Evolutionary conservation across 2,888 invertebrate genomes (phyloP).

Genomic region (Phaonia tiefii): DNA sequence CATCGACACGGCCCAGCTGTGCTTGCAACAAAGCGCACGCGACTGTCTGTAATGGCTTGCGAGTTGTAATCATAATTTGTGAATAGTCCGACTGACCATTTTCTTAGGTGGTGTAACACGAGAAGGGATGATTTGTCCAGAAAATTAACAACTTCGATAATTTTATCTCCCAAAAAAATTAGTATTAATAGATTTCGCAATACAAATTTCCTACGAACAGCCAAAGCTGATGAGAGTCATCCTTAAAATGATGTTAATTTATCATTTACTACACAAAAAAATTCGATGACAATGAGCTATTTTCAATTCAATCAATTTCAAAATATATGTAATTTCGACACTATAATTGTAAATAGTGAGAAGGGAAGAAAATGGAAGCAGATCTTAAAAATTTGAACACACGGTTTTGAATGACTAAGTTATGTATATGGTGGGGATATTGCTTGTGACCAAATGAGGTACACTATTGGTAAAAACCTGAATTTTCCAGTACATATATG

Average conservation of each 20-base stretch:
- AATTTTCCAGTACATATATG: too few species aligned
- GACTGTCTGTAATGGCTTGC: slow-evolving; percentile 51
- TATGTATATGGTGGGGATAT: too few species aligned
- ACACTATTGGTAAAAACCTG: too few species aligned
- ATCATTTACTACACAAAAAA: slow-evolving; percentile 39
- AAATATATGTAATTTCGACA: too few species aligned
- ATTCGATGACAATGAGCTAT: slow-evolving; percentile 25
- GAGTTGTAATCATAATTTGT: slow-evolving; percentile 52
- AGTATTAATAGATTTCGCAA: slow-evolving; percentile 33
- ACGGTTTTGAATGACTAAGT: too few species aligned
- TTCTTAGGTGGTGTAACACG: neutral
- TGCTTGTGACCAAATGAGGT: too few species aligned
- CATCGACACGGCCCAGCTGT: slow-evolving; percentile 8
- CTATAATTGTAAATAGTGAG: too few species aligned
- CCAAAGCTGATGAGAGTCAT: neutral
- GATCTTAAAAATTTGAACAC: too few species aligned
- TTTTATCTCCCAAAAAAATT: slow-evolving; percentile 35
- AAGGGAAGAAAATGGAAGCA: too few species aligned
- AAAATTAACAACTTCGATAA: slow-evolving; percentile 21
- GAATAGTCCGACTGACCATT: slow-evolving; percentile 19
- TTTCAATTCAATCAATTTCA: too few species aligned
- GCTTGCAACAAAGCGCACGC: slow-evolving; percentile 49
- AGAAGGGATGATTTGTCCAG: slow-evolving; percentile 33
- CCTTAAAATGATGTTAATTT: slow-evolving; percentile 48
- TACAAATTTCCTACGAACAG: neutral